Evolutionary conservation across 92 coral and sea anemone genomes (phyloP), one percentile per base, ranked within the genome.

Genomic region (Zoanthus gigantus): DNA sequence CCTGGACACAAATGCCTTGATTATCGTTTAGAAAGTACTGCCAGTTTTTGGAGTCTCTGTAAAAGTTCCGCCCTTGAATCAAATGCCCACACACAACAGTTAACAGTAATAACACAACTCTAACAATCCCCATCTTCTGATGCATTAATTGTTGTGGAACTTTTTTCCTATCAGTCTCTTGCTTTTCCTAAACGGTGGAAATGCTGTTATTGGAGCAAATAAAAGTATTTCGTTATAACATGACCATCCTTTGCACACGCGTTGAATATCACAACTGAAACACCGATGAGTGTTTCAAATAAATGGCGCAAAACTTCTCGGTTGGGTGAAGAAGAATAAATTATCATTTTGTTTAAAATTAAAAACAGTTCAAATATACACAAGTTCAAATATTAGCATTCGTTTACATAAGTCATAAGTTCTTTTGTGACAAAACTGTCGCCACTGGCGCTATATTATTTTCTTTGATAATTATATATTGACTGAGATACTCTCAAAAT

Each of bases 301-400:
- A 65, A 78, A 80, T 61, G 85, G 85, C 85, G 85, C 85, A 81
- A 81, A 81, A 81, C 75, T 28, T 29, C 12, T 65, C 75, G 85
- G 85, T 81, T 66, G 74, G 23, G 85, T 66, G 85, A 81, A 66
- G 73, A 66, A 9, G 4, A 52, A 30, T 29, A 28, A 44, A 80
- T 80, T 80, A 80, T 17, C 85, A 63, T 31, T 47, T 31, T 47
- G 60, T 31, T 81, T 44, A 34, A 16, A 16, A 17, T 9, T 44
- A 34, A 16, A 16, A 17, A 6, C 7, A 30, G 46, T 17, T 31
- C 16, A 45, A 81, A 67, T 63, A 81, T 37, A 79, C 45, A 65
- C 61, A 66, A 32, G 61, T 60, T 60, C 60, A 65, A 66, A 31
- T 23, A 81, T 81, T 81, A 81, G 18, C 48, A 81, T 81, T 47